Percentiles rank a stretch among this genome's conserved stretches.
Evolutionary conservation across 2,888 invertebrate species (phyloP).

Genomic region (Allacma fusca): DNA sequence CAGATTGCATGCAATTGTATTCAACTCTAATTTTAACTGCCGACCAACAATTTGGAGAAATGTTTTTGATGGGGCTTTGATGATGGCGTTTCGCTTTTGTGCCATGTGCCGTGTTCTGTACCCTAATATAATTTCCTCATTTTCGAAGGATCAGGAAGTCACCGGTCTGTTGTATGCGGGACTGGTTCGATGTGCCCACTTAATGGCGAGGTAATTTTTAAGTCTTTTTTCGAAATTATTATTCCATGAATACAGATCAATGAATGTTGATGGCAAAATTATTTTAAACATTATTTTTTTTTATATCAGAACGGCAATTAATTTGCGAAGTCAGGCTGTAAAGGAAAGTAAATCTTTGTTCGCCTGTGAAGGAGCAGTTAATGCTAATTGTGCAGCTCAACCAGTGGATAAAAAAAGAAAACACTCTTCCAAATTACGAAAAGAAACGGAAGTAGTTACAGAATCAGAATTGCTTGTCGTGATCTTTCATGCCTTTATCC

Average conservation of each 20-base stretch:
- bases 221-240: not conserved
- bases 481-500: slow-evolving; percentile 40
- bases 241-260: not conserved
- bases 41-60: slow-evolving; percentile 45
- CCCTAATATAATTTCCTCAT: slow-evolving; percentile 9
- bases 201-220: not conserved
- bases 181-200: not conserved
- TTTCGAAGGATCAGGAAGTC: not conserved
- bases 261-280: no score
- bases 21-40: slow-evolving; percentile 55
- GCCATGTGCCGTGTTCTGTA: slow-evolving; percentile 49
- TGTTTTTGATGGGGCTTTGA: slow-evolving; percentile 49
- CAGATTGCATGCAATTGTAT: slow-evolving; percentile 44
- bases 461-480: slow-evolving; percentile 37
- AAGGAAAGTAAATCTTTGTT: no score
- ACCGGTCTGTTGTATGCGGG: no score
- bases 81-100: slow-evolving; percentile 55
- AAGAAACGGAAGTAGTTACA: not conserved
- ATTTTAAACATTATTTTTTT: no score
- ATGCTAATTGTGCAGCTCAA: no score
- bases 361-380: no score
- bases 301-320: no score
- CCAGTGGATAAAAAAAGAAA: no score
- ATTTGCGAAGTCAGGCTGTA: no score
- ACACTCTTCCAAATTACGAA: no score